Base-by-base conservation (phyloP, 2,113 vertebrate genomes). In the Pitta sordida region DNA sequence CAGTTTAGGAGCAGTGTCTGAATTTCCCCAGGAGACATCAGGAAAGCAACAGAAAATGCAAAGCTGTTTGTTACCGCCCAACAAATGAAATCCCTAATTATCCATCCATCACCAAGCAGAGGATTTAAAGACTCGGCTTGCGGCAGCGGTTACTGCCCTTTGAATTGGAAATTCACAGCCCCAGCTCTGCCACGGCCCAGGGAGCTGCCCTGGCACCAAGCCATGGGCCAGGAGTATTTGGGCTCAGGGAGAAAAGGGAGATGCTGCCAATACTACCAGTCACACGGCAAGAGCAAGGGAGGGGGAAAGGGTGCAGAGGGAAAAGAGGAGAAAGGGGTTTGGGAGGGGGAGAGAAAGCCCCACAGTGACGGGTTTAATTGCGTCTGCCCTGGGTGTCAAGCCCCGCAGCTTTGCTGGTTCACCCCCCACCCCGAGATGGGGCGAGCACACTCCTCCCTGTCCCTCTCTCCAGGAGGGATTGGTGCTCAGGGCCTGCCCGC, bases 11-110 rank as follows among this genome's bases (percentile, higher is more conserved):
- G 48, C 41, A 26, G 34, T 1, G 1, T 67, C 89, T 92, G 83
- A 77, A 92, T 93, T 93, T 93, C 60, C 69, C 83, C 89, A 70
- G 58, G 86, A 94, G 80, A 78, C 46, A 86, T 49, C 3, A 9
- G 83, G 63, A 83, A 88, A 90, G 88, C 86, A 85, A 37, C 37
- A 95, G 81, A 92, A 88, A 92, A 91, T 2, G 39, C 83, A 78
- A 92, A 88, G 86, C 86, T 74, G 69, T 88, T 86, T 76, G 91
- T 81, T 84, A 77, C 64, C 8, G 48, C 83, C 59, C 81, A 91
- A 73, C 81, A 94, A 94, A 95, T n/a, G 73, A 76, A 88, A 84
- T 92, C 91, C 81, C 87, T 80, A 81, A 73, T 83, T 60, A 86
- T 29, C 79, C 83, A 94, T 73, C 80, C 89, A 91, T 86, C 93